Evolutionary conservation across 2,113 vertebrate species (phyloP).

Genomic region (Scomber japonicus): DNA sequence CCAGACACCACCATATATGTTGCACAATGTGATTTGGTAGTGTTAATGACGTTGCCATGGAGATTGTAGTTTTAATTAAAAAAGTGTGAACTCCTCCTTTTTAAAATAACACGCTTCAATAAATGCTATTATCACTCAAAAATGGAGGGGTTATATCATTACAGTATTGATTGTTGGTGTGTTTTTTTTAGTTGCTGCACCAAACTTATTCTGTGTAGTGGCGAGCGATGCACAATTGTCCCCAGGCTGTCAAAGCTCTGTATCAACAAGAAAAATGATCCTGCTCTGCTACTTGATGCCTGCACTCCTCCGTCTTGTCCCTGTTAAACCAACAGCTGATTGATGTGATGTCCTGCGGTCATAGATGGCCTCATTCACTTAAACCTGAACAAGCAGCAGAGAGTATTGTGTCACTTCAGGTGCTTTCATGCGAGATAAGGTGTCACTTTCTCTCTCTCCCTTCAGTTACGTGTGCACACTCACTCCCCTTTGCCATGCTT

Average conservation of each 20-base stretch:
- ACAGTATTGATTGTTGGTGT: background rate
- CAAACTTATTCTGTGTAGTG: no score
- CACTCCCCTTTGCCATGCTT: background rate
- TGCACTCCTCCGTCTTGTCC: background rate
- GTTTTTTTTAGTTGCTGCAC: background rate
- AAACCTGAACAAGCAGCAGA: constrained; percentile 39
- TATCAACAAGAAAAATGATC: constrained; percentile 14
- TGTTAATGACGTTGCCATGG: no score
- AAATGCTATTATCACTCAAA: no score
- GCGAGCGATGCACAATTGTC: background rate
- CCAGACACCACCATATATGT: no score
- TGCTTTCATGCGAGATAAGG: constrained; percentile 20
- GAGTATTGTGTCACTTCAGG: constrained; percentile 40
- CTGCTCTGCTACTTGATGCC: constrained; percentile 1
- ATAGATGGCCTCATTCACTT: constrained; percentile 15
- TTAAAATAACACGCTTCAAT: no score
- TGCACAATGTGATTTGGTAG: no score
- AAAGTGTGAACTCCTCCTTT: no score
- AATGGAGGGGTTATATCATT: background rate
- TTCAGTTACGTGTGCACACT: background rate
- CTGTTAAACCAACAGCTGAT: constrained; percentile 31
- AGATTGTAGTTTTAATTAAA: no score
- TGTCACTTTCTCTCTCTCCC: constrained; percentile 31
- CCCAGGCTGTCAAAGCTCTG: background rate
- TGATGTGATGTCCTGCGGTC: constrained; percentile 51